A percentile compares a stretch with the other conserved stretches of the same genome.
Evolutionary conservation across 2,797 vertebrate species (phyloP).

Genomic region (Tamandua tetradactyla): DNA sequence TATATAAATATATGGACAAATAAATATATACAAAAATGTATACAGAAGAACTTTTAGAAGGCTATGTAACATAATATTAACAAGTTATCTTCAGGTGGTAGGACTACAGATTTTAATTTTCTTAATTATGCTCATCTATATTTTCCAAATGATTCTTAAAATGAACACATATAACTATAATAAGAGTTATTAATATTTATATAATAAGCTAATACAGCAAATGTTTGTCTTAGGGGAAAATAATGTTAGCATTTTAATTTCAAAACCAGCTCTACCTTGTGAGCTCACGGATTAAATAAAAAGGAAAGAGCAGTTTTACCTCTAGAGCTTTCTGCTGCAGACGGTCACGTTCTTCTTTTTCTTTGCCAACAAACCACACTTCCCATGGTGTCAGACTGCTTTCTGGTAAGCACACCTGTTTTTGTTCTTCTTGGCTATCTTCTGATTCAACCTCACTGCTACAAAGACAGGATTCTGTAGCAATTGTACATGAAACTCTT

Average conservation of each 20-base stretch:
- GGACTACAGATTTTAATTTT: slow-evolving; percentile 24
- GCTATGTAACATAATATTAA: not conserved
- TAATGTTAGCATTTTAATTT: slow-evolving; percentile 32
- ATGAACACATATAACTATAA: not conserved
- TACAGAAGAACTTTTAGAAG: slow-evolving; percentile 32
- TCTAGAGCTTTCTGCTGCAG: slow-evolving; percentile 89
- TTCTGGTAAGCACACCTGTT: slow-evolving; percentile 72
- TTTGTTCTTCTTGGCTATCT: slow-evolving; percentile 35
- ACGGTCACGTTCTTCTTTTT: slow-evolving; percentile 90
- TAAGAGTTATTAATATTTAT: not conserved
- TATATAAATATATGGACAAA: no score
- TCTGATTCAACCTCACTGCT: slow-evolving; percentile 49
- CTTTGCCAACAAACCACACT: slow-evolving; percentile 94
- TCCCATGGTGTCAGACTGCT: slow-evolving; percentile 92
- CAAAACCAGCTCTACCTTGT: not conserved
- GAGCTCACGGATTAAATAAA: not conserved
- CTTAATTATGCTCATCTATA: slow-evolving; percentile 30
- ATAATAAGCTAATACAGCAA: not conserved
- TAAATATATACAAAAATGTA: no score
- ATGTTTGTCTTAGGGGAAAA: slow-evolving; percentile 41
- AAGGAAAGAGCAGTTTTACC: slow-evolving; percentile 80
- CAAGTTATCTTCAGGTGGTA: not conserved
- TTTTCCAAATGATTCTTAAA: not conserved
- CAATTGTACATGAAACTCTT: not conserved
- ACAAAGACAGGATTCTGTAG: not conserved